A percentile compares a stretch with the other conserved stretches of the same genome.
phyloP scores from a whole-genome alignment of 1,140 invertebrate genomes.

The Whitmania pigra region DNA sequence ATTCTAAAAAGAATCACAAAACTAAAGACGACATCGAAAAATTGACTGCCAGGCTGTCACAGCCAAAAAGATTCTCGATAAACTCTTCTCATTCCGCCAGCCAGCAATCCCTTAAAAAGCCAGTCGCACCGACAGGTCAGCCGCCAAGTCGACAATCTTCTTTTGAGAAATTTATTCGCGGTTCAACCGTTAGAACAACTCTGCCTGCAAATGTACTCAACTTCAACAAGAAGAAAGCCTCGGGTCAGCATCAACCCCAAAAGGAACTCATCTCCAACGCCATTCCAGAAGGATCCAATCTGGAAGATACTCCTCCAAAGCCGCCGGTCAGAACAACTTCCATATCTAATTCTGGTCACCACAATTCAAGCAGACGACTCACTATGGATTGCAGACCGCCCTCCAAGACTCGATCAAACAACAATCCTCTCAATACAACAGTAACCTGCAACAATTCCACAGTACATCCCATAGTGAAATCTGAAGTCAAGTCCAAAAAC shows the following conservation, averaged over 20 bases:
- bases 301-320: not conserved
- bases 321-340: slow-evolving; percentile 1
- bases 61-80: not conserved
- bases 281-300: not conserved
- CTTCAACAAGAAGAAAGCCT: slow-evolving; percentile 19
- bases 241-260: not conserved
- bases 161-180: slow-evolving; percentile 18
- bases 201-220: slow-evolving; percentile 21
- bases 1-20: slow-evolving; percentile 1
- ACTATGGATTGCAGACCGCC: not conserved
- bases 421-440: not conserved
- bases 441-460: too few species aligned
- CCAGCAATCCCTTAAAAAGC: not conserved
- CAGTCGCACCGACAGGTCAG: not conserved
- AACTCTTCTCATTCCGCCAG: not conserved
- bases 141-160: not conserved
- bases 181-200: slow-evolving; percentile 8
- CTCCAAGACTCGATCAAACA: not conserved
- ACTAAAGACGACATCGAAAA: not conserved
- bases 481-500: not conserved
- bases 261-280: too few species aligned
- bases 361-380: not conserved
- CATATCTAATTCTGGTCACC: not conserved
- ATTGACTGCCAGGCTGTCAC: slow-evolving; percentile 8
- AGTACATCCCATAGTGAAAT: too few species aligned